Evolutionary conservation across 2,113 vertebrate species (phyloP).

Genomic region (Aptenodytes patagonicus): DNA sequence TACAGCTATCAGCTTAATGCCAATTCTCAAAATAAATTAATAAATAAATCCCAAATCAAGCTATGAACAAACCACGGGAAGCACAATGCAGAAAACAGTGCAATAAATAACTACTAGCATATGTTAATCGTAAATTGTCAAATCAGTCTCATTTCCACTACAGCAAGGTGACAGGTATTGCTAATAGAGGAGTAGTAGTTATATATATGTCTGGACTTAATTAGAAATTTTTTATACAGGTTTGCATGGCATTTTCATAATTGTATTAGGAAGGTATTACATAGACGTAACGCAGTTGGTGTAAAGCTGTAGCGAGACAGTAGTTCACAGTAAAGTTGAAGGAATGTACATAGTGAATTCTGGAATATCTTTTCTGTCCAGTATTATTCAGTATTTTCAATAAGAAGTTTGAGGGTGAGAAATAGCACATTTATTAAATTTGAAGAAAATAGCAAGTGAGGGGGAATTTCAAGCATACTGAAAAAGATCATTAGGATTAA

Average conservation of each 20-base stretch:
- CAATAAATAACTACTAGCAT: not conserved
- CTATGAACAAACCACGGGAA: not conserved
- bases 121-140: not conserved
- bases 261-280: not conserved
- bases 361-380: not conserved
- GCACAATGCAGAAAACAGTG: not conserved
- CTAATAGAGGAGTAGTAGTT: not conserved
- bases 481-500: not conserved
- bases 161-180: not conserved
- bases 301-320: not conserved
- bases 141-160: not conserved
- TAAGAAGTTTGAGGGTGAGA: not conserved
- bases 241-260: not conserved
- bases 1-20: not conserved
- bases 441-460: not conserved
- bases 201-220: not conserved
- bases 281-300: not conserved
- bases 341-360: not conserved
- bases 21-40: not conserved
- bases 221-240: not conserved
- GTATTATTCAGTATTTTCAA: not conserved
- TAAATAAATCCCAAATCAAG: not conserved
- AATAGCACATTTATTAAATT: not conserved
- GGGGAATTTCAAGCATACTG: not conserved
- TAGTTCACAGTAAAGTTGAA: not conserved